These are phyloP conservation scores for Octomys mimax DNA, from an alignment of 2,797 vertebrate genomes.

Conservation along the genomic window DNA sequence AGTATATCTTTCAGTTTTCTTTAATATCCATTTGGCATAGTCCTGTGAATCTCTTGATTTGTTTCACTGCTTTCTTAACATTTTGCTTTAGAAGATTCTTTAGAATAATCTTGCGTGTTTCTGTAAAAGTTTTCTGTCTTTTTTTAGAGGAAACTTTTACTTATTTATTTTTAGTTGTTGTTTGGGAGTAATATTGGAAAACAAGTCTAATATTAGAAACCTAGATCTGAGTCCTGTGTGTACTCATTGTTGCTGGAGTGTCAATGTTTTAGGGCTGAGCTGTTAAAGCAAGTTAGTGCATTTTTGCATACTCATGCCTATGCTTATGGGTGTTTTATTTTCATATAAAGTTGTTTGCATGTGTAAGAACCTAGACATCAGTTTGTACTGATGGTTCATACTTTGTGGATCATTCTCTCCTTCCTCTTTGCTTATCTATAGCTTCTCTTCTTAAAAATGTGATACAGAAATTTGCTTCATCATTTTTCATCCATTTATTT, in stretches of 20 bases:
- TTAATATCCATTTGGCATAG: neutral
- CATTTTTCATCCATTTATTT: neutral
- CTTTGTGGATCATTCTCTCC: neutral
- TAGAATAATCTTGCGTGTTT: neutral
- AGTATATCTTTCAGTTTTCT: neutral
- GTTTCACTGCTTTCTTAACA: neutral
- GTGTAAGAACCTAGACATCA: neutral
- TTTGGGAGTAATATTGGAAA: neutral
- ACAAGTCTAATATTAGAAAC: neutral
- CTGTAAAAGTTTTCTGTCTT: neutral
- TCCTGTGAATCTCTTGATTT: neutral
- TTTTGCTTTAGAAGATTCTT: neutral
- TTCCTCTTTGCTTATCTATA: neutral
- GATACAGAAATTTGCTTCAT: neutral
- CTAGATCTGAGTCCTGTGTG: neutral
- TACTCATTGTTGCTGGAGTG: neutral
- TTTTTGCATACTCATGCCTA: neutral
- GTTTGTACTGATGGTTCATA: neutral
- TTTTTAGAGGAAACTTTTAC: neutral
- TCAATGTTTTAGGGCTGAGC: neutral
- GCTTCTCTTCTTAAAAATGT: neutral
- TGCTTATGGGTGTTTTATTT: neutral
- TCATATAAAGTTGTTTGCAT: neutral
- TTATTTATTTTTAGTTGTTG: neutral
- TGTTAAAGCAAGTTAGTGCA: neutral